phyloP scores from a whole-genome alignment of 2,797 vertebrate species.

The Erethizon dorsatum region DNA sequence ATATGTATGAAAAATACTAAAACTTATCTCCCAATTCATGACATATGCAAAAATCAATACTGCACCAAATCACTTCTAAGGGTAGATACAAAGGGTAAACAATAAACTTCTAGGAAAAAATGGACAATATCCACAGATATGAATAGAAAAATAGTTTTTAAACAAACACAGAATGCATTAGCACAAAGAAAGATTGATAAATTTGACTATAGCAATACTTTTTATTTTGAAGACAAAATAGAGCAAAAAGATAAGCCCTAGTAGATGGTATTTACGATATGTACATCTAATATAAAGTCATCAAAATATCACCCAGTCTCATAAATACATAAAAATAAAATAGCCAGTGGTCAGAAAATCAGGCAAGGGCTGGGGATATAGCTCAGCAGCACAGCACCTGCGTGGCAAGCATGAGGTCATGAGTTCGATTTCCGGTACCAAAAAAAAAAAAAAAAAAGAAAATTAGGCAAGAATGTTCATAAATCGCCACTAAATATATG shows the following conservation, averaged over 20 bases:
- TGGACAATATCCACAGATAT: not conserved
- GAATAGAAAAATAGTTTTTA: not conserved
- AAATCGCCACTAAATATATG: not conserved
- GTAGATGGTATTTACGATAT: not conserved
- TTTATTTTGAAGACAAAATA: not conserved
- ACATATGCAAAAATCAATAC: slow-evolving; percentile 9
- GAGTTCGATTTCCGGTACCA: too few relatives aligned
- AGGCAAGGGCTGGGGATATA: not conserved
- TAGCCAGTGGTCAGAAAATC: not conserved
- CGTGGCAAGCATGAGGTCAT: too few relatives aligned
- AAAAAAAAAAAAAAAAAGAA: too few relatives aligned
- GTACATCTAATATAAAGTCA: not conserved
- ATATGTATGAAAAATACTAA: not conserved
- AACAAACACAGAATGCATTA: not conserved
- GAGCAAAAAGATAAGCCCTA: not conserved
- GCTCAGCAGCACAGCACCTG: too few relatives aligned
- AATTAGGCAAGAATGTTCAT: not conserved
- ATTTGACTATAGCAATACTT: not conserved
- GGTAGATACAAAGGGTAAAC: not conserved
- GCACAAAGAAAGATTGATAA: not conserved
- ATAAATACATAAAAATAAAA: slow-evolving; percentile 24
- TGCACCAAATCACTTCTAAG: not conserved
- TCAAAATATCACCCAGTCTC: not conserved
- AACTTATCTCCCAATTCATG: not conserved
- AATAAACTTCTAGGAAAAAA: not conserved